phyloP scores from a whole-genome alignment of 37 sponge, comb jelly and placozoan genomes.

The Ephydatia muelleri region DNA sequence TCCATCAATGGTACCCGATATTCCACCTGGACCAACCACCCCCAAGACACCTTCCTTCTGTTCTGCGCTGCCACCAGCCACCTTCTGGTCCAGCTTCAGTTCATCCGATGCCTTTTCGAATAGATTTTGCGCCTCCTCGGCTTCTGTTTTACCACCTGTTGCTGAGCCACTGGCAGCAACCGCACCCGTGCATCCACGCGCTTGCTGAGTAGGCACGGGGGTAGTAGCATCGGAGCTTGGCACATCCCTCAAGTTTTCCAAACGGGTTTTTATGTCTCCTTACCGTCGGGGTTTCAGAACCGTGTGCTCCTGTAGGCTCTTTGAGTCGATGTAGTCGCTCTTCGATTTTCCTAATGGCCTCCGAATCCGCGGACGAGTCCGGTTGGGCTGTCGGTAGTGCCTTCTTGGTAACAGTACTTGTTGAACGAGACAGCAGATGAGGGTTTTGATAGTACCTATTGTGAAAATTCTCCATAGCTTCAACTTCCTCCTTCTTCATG shows the following conservation, averaged over 20 bases:
- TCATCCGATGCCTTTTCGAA: conserved; percentile 65
- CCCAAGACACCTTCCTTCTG: conserved; percentile 39
- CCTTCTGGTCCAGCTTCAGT: conserved; percentile 37
- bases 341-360: conserved; percentile 12
- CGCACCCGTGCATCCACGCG: background rate
- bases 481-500: conserved; percentile 54
- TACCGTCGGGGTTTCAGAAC: background rate
- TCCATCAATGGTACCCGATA: background rate
- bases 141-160: conserved; percentile 35
- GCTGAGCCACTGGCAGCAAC: background rate
- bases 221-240: background rate
- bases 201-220: background rate
- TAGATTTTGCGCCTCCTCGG: conserved; percentile 59
- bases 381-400: background rate
- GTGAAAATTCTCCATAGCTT: conserved; percentile 68
- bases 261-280: background rate
- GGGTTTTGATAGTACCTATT: conserved; percentile 64
- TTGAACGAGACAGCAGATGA: conserved; percentile 20
- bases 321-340: conserved; percentile 21
- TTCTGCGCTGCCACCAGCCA: too few relatives aligned
- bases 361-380: background rate
- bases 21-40: background rate
- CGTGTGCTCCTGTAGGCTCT: background rate
- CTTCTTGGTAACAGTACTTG: conserved; percentile 22
- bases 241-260: background rate